Percentiles rank a stretch among this genome's conserved stretches.
Conservation (phyloP, 2,113 vertebrate genomes). For the Triplophysa tibetana region DNA sequence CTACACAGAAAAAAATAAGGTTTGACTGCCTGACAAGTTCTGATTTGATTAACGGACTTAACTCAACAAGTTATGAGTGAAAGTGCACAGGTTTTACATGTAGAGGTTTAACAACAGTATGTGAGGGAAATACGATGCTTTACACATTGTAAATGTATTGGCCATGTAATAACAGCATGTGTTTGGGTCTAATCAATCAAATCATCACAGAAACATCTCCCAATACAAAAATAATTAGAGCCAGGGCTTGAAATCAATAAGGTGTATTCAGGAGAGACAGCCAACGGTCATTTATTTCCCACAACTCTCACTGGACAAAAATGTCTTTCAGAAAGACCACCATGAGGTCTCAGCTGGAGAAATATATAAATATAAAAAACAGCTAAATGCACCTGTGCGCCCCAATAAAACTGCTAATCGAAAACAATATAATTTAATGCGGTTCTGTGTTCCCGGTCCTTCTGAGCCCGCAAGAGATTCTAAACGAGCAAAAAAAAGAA, state of each 20-base stretch:
- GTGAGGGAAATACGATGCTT: not conserved
- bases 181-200: constrained; percentile 78
- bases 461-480: constrained; percentile 63
- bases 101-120: not conserved
- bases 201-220: constrained; percentile 75
- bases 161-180: constrained; percentile 44
- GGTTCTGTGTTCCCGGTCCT: constrained; percentile 71
- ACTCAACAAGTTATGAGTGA: not conserved
- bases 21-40: not conserved
- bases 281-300: constrained; percentile 77
- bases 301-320: constrained; percentile 65
- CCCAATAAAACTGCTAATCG: constrained; percentile 77
- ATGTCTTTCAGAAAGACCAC: constrained; percentile 63
- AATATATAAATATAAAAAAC: constrained; percentile 63
- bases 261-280: constrained; percentile 75
- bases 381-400: constrained; percentile 69
- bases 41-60: not conserved
- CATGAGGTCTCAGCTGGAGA: constrained; percentile 65
- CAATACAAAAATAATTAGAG: constrained; percentile 80
- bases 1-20: not conserved
- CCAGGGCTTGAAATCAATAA: constrained; percentile 77
- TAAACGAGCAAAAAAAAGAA: constrained; percentile 51
- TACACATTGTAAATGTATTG: not conserved
- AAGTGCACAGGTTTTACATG: too few species aligned
- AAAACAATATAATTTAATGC: constrained; percentile 77